Evolutionary conservation across 1,140 invertebrate genomes (phyloP).

Genomic region (Micrasema longulum): DNA sequence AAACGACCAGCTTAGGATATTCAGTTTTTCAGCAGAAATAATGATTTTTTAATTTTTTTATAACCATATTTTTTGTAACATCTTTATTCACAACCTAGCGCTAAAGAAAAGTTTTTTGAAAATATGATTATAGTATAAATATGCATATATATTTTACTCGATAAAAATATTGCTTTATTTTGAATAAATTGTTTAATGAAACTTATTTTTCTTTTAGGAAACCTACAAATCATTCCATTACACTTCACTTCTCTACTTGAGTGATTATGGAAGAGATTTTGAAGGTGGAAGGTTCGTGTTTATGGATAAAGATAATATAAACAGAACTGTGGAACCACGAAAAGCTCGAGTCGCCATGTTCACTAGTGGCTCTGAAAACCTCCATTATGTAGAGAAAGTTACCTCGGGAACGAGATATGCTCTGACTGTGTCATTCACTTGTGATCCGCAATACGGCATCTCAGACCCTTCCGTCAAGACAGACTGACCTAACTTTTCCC

Average conservation of each 20-base stretch:
- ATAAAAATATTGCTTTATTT: neutral
- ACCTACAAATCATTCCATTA: slow-evolving; percentile 89
- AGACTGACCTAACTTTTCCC: slow-evolving; percentile 48
- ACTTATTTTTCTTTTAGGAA: slow-evolving; percentile 73
- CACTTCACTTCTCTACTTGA: slow-evolving; percentile 85
- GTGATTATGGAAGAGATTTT: slow-evolving; percentile 81
- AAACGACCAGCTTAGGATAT: no score
- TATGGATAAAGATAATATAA: slow-evolving; percentile 76
- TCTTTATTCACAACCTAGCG: no score
- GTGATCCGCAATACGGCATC: slow-evolving; percentile 75
- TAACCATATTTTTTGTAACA: no score
- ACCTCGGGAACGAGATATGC: slow-evolving; percentile 80
- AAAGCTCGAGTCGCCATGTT: slow-evolving; percentile 85
- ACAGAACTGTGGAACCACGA: slow-evolving; percentile 81
- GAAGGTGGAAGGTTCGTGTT: slow-evolving; percentile 87
- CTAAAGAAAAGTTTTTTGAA: no score
- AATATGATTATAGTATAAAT: no score
- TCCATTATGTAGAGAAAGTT: slow-evolving; percentile 86
- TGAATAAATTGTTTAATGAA: slow-evolving; percentile 7
- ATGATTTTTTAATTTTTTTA: no score
- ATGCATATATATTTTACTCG: no score
- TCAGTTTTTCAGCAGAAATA: no score
- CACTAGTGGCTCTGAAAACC: slow-evolving; percentile 88
- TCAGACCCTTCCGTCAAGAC: slow-evolving; percentile 68
- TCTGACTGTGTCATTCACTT: slow-evolving; percentile 88